Base-by-base conservation (phyloP, 2,113 vertebrate genomes). In the Pitta sordida region DNA sequence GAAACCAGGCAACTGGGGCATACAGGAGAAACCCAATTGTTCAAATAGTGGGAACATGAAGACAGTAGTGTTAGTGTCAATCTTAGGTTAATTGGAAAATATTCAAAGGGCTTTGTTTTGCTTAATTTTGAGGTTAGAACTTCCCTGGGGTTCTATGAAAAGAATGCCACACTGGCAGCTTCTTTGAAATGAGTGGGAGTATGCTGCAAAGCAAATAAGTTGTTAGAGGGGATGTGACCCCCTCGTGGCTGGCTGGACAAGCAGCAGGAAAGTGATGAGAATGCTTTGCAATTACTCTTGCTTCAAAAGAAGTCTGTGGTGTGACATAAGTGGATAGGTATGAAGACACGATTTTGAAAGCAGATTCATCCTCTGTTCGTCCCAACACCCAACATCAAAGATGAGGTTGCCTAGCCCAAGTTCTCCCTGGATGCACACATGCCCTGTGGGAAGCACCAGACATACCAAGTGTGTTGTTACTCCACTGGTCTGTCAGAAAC, bases 51-150 rank as follows among this genome's bases (percentile, higher is more conserved):
- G 48, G 46, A 93, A 58, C 43, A 36, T 24, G 1, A 11, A 70
- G 41, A 88, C 43, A 93, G 90, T 74, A 93, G 49, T 1, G 1
- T 92, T 56, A 70, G 59, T 88, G 94, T 95, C 85, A 90, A 81
- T 90, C 55, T 92, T 51, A 59, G 75, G 93, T 94, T 95, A 96
- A 96, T 78, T 93, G 90, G 71, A 88, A 91, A 88, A 81, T 85
- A 93, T 94, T 94, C 90, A 93, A 60, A 94, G 64, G 82, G 83
- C 63, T 95, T 95, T 91, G 26, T 89, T 96, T 92, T 94, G 90
- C 60, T 81, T 90, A 81, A 95, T 94, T 94, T 88, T 90, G 91
- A 93, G 82, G 85, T 95, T 93, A 91, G 84, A 86, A 70, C 68
- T 93, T 95, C 79, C 90, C 87, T 74, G 48, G 85, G 30, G 68